Base-by-base conservation (phyloP, 2,888 invertebrate genomes). In the Pristionchus arcanus region DNA sequence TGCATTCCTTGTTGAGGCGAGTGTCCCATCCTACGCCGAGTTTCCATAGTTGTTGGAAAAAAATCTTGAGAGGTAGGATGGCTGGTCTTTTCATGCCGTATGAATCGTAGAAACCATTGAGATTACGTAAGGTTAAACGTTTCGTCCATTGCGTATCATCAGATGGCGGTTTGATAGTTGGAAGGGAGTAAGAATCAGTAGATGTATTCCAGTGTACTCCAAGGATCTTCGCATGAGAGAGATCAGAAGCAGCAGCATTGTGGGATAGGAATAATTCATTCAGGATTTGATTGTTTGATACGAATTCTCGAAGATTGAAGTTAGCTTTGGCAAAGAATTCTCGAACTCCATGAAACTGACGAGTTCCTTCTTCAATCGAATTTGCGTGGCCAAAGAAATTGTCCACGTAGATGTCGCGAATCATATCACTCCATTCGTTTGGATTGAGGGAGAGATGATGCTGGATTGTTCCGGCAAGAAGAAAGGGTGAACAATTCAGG, bases 381-480 rank as follows among this genome's bases (percentile, higher is more conserved):
- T 3, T 87, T 13, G 42, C 28, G 19, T 53, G 21, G 0, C 88
- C 90, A 34, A 31, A 59, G 28, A n/a, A 53, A 25, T 91, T 91
- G 68, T 91, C 91, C 2, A 91, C 90, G 42, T 90, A 90, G 21
- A 88, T 87, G 15, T 90, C 42, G 4, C n/a, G 21, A 7, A 84
- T 83, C 31, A 19, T 34, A 15, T 85, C 25, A 21, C 42, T 71
- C 37, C 83, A 21, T 19, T 25, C 53, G 11, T 34, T 53, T 9
- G 88, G 83, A 16, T 81, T 49, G 1, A 3, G n/a, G 28, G 71
- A 59, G n/a, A 90, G 71, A 13, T 49, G 84, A 31, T 63, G 16
- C 4, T 16, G 19, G 31, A 90, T 68, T 5, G 84, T 90, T 49
- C 87, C 59, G 1, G 87, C 87, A 2, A 90, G 71, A 25, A 90